Evolutionary conservation across 2,888 invertebrate genomes (phyloP), one percentile per base, ranked within the genome.

Genomic region (Metopia argyrocephala): DNA sequence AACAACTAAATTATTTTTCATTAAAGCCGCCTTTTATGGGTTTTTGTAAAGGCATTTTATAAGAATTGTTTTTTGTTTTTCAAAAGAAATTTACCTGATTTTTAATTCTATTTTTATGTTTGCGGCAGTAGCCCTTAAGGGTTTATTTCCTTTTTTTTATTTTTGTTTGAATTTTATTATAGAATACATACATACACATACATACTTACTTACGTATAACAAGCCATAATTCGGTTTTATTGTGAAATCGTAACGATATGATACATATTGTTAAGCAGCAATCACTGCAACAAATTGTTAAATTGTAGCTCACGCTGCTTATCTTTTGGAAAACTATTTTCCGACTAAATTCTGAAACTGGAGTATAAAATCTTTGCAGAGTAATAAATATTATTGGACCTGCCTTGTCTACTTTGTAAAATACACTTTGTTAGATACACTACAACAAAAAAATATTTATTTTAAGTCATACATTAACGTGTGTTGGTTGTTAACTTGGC

Each of bases 1-100:
- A 73, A 78, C 75, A 70, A 75, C 70, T 70, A 70, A 65, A 69
- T 79, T 69, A 57, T 59, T 57, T 66, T 66, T n/a, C n/a, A 50
- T n/a, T 62, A 4, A 46, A 61, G 68, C 68, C 76, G 75, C 52
- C 48, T 73, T 66, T 59, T 62, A 69, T 57, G 27, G 25, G 7
- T 70, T 31, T 45, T 46, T 25, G 65, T 45, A 59, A 5, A 57
- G 64, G 31, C 54, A 78, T 68, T 66, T 62, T 57, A 25, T 64
- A 20, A 56, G 71, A 68, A 79, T 70, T 27, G 25, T 70, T 62
- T n/a, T 56, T 50, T 48, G 18, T 38, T 54, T 64, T 69, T 45
- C 2, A 27, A 15, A 1, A 15, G 12, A 23, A 15, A 18, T 59
- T 61, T 62, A 45, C 18, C 59, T 52, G 50, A 23, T 27, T 27